Conservation (phyloP, 2,888 invertebrate genomes). For the Drosophila cognata region DNA sequence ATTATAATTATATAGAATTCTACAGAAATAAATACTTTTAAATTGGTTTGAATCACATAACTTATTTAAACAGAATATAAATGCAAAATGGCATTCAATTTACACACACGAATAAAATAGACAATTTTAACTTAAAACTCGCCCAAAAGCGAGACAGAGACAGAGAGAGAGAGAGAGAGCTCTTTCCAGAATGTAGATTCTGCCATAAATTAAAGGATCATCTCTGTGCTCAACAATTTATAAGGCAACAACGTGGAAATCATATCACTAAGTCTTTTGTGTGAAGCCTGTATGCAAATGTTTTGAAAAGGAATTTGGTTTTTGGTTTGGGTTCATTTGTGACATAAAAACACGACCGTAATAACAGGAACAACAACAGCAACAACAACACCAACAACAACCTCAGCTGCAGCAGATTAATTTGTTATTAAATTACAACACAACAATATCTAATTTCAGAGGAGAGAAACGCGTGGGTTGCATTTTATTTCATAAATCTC, state of each 20-base stretch:
- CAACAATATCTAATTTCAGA: slow-evolving; percentile 73
- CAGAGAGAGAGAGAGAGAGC: background rate
- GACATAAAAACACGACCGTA: slow-evolving; percentile 47
- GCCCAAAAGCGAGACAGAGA: background rate
- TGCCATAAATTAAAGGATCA: slow-evolving; percentile 2
- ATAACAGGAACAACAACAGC: slow-evolving; percentile 19
- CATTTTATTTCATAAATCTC: slow-evolving; percentile 60
- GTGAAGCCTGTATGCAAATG: slow-evolving; percentile 5
- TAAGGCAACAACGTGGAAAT: slow-evolving; percentile 1
- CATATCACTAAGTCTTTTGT: slow-evolving; percentile 10
- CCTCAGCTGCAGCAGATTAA: slow-evolving; percentile 32
- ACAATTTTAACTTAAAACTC: background rate
- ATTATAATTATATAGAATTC: background rate
- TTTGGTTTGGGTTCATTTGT: slow-evolving; percentile 15
- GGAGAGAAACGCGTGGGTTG: slow-evolving; percentile 18
- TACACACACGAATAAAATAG: background rate
- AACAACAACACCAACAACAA: slow-evolving; percentile 11
- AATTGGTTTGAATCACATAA: background rate
- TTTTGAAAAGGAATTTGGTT: slow-evolving; percentile 19
- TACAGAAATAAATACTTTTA: background rate
- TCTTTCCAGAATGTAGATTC: background rate
- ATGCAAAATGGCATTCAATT: background rate
- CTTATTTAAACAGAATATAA: background rate
- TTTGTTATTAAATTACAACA: slow-evolving; percentile 75
- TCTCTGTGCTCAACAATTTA: slow-evolving; percentile 20